Conservation (phyloP, 2,888 invertebrate species). For the Athalia cordata region DNA sequence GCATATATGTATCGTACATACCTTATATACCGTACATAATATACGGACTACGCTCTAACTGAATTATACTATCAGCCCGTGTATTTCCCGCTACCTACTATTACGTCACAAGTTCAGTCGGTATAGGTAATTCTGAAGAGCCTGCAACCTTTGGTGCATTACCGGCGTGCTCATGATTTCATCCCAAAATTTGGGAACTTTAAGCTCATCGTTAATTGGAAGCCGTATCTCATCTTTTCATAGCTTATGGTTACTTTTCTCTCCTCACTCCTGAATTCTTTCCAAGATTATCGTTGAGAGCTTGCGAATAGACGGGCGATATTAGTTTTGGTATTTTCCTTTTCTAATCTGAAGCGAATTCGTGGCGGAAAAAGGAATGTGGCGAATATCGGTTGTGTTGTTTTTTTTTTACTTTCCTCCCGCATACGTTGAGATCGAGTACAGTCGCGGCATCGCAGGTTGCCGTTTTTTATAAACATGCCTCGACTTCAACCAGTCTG, state of each 20-base stretch:
- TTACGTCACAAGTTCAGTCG: not conserved
- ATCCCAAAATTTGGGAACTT: too few relatives aligned
- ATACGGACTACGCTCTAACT: constrained; percentile 33
- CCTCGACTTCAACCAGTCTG: constrained; percentile 36
- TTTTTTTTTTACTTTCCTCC: not conserved
- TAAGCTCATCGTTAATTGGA: too few relatives aligned
- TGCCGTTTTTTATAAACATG: not conserved
- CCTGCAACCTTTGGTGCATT: too few relatives aligned
- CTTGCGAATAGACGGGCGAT: too few relatives aligned
- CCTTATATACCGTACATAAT: not conserved
- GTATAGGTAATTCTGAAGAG: too few relatives aligned
- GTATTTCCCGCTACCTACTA: constrained; percentile 25
- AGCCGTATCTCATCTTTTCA: too few relatives aligned
- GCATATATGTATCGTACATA: constrained; percentile 2
- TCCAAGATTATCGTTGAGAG: too few relatives aligned
- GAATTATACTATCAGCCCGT: constrained; percentile 31
- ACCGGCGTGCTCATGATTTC: too few relatives aligned
- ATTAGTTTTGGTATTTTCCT: too few relatives aligned
- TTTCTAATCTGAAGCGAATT: not conserved
- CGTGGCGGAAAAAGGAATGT: constrained; percentile 4
- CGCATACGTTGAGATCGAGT: not conserved
- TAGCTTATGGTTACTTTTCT: too few relatives aligned
- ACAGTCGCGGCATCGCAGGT: not conserved
- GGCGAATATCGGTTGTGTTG: constrained; percentile 8
- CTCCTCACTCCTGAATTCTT: too few relatives aligned